phyloP scores from a whole-genome alignment of 2,888 invertebrate genomes.

The Antheraea yamamai region DNA sequence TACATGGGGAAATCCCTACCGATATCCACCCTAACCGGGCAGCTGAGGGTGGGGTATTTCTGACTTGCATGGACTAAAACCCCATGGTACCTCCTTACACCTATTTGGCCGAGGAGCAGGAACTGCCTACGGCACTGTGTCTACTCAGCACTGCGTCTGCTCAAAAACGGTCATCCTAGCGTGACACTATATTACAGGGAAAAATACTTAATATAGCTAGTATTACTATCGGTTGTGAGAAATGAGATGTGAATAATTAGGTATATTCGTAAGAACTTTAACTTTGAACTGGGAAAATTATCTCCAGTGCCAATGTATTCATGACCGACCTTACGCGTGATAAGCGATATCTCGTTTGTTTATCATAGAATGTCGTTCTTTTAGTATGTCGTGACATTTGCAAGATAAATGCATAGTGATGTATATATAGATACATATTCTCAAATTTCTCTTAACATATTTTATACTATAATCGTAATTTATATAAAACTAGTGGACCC shows the following conservation, averaged over 20 bases:
- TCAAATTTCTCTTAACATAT: neutral
- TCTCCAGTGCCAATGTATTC: constrained; percentile 8
- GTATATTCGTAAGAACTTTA: neutral
- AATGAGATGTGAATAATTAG: neutral
- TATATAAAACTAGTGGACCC: no score
- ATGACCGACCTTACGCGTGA: neutral
- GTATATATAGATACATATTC: neutral
- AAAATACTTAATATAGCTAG: no score
- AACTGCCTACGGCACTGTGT: no score
- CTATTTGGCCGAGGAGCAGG: no score
- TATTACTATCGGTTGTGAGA: neutral
- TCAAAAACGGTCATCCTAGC: no score
- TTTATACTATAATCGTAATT: neutral
- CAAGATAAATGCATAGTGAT: neutral
- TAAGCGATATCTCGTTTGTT: neutral
- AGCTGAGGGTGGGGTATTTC: no score
- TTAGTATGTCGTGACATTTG: neutral
- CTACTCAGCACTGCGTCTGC: no score
- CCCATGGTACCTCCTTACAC: no score
- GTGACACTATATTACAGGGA: no score
- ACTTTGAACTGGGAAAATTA: constrained; percentile 3
- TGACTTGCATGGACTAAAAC: no score
- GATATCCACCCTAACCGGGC: no score
- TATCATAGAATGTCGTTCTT: neutral
- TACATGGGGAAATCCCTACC: no score